Evolutionary conservation across 2,797 vertebrate species (phyloP).

Genomic region (Pseudocheirus occidentalis): DNA sequence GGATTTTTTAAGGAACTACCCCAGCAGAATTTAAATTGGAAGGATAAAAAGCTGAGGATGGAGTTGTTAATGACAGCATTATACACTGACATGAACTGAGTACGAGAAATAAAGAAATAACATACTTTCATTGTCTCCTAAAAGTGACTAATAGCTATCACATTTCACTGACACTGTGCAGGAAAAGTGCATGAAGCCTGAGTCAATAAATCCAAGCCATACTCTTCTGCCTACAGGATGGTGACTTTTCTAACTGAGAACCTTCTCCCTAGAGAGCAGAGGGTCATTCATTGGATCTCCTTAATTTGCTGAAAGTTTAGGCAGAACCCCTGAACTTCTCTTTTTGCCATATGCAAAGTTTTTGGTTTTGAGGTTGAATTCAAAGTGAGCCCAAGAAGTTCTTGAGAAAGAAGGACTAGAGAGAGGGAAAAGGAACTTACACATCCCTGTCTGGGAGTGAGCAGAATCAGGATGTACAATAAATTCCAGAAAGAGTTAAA

Average conservation of each 20-base stretch:
- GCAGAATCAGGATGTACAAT: slow-evolving; percentile 16
- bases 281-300: slow-evolving; percentile 4
- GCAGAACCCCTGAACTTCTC: slow-evolving; percentile 8
- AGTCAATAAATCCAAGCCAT: slow-evolving; percentile 13
- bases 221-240: slow-evolving; percentile 22
- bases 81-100: slow-evolving; percentile 30
- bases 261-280: slow-evolving; percentile 20
- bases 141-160: slow-evolving; percentile 44
- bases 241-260: slow-evolving; percentile 23
- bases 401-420: slow-evolving; percentile 44
- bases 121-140: slow-evolving; percentile 27
- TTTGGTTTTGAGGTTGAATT: slow-evolving; percentile 44
- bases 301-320: slow-evolving; percentile 26
- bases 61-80: slow-evolving; percentile 43
- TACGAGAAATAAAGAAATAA: slow-evolving; percentile 34
- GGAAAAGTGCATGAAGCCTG: slow-evolving; percentile 32
- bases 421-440: slow-evolving; percentile 16
- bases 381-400: background rate
- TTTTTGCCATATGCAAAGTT: background rate
- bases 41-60: slow-evolving; percentile 32
- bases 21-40: slow-evolving; percentile 49
- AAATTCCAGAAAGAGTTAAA: background rate
- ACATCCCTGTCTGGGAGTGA: slow-evolving; percentile 24
- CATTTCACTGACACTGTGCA: slow-evolving; percentile 19
- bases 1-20: slow-evolving; percentile 30